Evolutionary conservation across 2,888 invertebrate genomes (phyloP), one percentile per base, ranked within the genome.

Genomic region (Eumerus sabulonum): DNA sequence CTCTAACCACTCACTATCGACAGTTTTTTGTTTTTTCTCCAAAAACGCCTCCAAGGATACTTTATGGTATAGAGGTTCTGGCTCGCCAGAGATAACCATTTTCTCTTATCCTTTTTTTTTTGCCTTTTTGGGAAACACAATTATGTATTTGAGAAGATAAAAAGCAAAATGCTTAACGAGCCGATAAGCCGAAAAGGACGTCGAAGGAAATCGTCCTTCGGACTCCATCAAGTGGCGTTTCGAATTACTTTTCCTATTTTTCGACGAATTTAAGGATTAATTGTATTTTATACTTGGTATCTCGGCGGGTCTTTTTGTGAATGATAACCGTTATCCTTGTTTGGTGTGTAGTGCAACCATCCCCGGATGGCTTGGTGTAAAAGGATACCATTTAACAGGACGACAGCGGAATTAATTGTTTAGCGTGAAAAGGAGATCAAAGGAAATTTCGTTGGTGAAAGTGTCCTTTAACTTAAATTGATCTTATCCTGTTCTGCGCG

Each of bases 221-320:
- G 73, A 77, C 63, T 66, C 77, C 63, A 67, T 68, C 42, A 63
- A 77, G 77, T 77, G 77, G 73, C 63, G 63, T 77, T 62, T 77
- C 42, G 42, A 63, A 62, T 77, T 72, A 57, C 72, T 9, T 47
- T 57, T 40, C 11, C 5, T 5, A n/a, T 40, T 40, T 17, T 60
- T 44, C 45, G 5, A 35, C 35, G 56, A 45, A 36, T 48, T 27
- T 9, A 57, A 14, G 51, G 9, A 62, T 27, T 27, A 72, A 67
- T 76, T 59, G 66, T 62, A 66, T 72, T 27, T 27, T 60, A 66
- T 71, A 56, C 71, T 27, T 71, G 62, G 14, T 35, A 19, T 11
- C 38, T 17, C 45, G 50, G 66, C 50, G 48, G 3, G 36, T 12
- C 14, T 35, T 64, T 57, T 59, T 16, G 44, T 36, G 57, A 48